Conservation (phyloP, 2,113 vertebrate species). For the Nycticebus coucang region DNA sequence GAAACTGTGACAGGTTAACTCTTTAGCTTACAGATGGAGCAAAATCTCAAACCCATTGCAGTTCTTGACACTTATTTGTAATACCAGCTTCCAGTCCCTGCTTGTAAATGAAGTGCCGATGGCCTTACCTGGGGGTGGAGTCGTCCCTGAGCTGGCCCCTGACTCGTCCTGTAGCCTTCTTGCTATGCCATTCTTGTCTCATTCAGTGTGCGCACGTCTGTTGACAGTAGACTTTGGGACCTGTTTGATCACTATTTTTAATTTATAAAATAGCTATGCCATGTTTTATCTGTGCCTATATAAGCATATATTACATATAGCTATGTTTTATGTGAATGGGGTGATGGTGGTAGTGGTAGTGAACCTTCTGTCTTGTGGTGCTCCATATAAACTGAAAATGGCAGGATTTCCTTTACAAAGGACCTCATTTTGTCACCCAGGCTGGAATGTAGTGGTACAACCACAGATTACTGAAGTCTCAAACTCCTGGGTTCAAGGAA, state of each 20-base stretch:
- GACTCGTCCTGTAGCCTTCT: not conserved
- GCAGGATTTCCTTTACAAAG: not conserved
- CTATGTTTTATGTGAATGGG: not conserved
- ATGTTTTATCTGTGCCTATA: not conserved
- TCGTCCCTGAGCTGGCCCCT: not conserved
- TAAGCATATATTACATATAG: not conserved
- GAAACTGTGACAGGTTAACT: not conserved
- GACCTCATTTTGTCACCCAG: too few species aligned
- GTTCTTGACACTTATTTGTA: not conserved
- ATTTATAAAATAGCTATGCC: not conserved
- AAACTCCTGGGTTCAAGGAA: too few species aligned
- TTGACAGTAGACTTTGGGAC: not conserved
- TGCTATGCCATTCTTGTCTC: not conserved
- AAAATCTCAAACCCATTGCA: not conserved
- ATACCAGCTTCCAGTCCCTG: not conserved
- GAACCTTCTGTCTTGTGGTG: not conserved
- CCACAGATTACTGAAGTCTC: too few species aligned
- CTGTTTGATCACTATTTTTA: not conserved
- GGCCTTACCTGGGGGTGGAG: not conserved
- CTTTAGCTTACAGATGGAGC: not conserved
- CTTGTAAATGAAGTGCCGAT: not conserved
- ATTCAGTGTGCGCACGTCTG: not conserved
- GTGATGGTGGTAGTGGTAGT: not conserved
- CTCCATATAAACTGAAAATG: not conserved
- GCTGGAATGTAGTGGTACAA: too few species aligned